Conservation (phyloP, 37 sponge, comb jelly and placozoan genomes). For the Diacarnus erythraeanus region DNA sequence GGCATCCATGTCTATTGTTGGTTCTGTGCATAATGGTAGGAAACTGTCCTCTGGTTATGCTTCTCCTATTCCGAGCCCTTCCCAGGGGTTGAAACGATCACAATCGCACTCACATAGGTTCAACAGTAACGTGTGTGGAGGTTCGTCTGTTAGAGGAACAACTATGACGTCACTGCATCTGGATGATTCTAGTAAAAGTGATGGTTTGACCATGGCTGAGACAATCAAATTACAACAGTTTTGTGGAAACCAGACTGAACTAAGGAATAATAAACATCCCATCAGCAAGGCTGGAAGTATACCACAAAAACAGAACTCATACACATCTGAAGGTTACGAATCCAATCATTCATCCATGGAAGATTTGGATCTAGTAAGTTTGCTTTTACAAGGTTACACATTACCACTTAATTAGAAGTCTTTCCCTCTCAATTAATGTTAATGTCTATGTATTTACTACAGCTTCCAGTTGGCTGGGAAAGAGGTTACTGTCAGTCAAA, state of each 20-base stretch:
- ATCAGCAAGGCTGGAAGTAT: background rate
- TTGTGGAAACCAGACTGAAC: no score
- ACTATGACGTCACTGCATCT: background rate
- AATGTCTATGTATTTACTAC: background rate
- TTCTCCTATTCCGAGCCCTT: slow-evolving; percentile 37
- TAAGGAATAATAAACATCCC: background rate
- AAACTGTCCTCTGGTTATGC: slow-evolving; percentile 30
- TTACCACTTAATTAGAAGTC: background rate
- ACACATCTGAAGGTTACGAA: slow-evolving; percentile 24
- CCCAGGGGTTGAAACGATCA: slow-evolving; percentile 13
- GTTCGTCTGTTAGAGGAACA: background rate
- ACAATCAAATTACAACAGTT: background rate
- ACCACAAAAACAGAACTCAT: background rate
- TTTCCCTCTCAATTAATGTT: background rate
- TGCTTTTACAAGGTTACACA: background rate
- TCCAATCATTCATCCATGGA: slow-evolving; percentile 36
- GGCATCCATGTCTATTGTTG: background rate
- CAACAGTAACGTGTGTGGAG: background rate
- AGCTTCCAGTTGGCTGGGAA: slow-evolving; percentile 62
- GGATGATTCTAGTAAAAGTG: slow-evolving; percentile 27
- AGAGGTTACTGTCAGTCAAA: slow-evolving; percentile 37
- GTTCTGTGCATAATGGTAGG: background rate
- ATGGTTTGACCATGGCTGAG: slow-evolving; percentile 26
- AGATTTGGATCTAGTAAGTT: slow-evolving; percentile 32
- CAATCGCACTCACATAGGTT: background rate